phyloP scores from a whole-genome alignment of 2,888 invertebrate genomes.

The Cephus pulcher region DNA sequence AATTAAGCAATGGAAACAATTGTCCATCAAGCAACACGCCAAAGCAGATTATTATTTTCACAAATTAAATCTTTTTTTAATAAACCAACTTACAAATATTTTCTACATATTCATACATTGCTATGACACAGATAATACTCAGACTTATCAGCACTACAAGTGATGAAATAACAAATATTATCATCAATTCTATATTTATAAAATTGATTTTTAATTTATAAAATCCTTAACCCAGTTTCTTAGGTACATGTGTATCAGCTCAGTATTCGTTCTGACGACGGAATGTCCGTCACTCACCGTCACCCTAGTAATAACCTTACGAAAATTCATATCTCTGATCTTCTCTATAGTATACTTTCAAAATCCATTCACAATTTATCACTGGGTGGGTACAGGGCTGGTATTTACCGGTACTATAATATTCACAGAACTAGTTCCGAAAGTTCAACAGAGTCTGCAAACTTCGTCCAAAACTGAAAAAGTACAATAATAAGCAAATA shows the following conservation, averaged over 20 bases:
- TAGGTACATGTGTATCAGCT: constrained; percentile 89
- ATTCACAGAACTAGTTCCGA: constrained; percentile 84
- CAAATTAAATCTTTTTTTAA: background rate
- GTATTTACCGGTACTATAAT: constrained; percentile 95
- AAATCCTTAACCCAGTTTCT: constrained; percentile 42
- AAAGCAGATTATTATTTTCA: background rate
- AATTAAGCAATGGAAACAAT: background rate
- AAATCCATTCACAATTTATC: constrained; percentile 91
- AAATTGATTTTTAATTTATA: background rate
- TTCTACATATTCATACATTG: background rate
- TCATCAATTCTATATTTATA: background rate
- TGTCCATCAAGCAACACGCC: no score
- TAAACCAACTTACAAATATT: background rate
- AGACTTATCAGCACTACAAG: background rate
- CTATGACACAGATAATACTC: background rate
- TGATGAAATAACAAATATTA: background rate
- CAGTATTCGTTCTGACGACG: constrained; percentile 93
- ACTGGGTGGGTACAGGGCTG: constrained; percentile 90
- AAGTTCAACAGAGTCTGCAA: constrained; percentile 51
- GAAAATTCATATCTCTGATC: constrained; percentile 95
- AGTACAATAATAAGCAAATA: constrained; percentile 31
- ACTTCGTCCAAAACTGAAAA: constrained; percentile 31
- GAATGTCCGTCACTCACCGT: constrained; percentile 95
- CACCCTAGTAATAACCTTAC: constrained; percentile 92
- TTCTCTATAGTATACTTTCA: constrained; percentile 95